Evolutionary conservation across 2,888 invertebrate species (phyloP).

Genomic region (Chymomyza caudatula): DNA sequence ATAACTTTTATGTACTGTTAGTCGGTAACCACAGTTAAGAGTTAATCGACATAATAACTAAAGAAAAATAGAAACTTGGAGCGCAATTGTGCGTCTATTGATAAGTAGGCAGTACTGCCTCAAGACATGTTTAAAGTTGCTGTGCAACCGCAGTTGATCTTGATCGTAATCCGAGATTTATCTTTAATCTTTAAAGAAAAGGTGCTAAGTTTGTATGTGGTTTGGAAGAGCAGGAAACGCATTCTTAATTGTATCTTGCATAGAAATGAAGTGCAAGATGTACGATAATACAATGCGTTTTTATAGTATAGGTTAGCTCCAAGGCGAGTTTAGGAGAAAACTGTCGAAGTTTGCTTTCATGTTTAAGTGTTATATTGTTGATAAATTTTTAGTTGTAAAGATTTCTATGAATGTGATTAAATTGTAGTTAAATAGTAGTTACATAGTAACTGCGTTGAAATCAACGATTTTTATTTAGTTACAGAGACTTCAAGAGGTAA

Average conservation of each 20-base stretch:
- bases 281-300: neutral
- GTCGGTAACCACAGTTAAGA: constrained; percentile 33
- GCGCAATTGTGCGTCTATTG: neutral
- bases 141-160: constrained; percentile 25
- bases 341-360: neutral
- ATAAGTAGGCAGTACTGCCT: neutral
- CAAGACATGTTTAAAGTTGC: constrained; percentile 36
- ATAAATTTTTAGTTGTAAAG: too few relatives aligned
- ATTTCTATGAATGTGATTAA: too few relatives aligned
- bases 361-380: neutral
- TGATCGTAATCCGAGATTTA: constrained; percentile 46
- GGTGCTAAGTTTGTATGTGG: neutral
- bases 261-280: neutral
- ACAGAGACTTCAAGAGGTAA: too few relatives aligned
- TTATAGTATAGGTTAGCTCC: neutral
- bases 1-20: constrained; percentile 52
- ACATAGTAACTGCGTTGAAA: too few relatives aligned
- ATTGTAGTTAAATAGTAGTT: too few relatives aligned
- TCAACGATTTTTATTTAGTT: too few relatives aligned
- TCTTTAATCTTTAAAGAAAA: constrained; percentile 16
- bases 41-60: neutral
- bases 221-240: neutral
- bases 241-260: neutral
- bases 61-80: too few relatives aligned
- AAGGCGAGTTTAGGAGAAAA: neutral